Evolutionary conservation across 37 sponge, comb jelly and placozoan genomes (phyloP).

Genomic region (Aphrocallistes beatrix): DNA sequence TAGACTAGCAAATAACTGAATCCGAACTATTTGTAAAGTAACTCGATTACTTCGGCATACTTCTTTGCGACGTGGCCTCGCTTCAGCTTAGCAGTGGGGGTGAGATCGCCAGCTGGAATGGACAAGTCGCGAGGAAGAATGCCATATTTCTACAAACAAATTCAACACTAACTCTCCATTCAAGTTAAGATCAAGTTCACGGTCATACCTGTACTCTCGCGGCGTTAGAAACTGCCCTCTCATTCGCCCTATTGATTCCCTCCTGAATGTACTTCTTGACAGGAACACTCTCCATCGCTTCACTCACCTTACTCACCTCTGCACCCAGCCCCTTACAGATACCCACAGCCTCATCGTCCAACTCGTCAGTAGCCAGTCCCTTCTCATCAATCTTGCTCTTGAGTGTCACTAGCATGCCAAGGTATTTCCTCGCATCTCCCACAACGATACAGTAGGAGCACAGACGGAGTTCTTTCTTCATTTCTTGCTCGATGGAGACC

Average conservation of each 20-base stretch:
- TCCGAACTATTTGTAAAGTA: too few relatives aligned
- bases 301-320: conserved; percentile 25
- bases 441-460: conserved; percentile 67
- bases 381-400: conserved; percentile 41
- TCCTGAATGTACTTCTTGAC: conserved; percentile 57
- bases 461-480: conserved; percentile 43
- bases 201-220: conserved; percentile 24
- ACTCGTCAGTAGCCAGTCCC: conserved; percentile 33
- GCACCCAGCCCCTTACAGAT: neutral
- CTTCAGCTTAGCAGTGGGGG: conserved; percentile 82
- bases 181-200: neutral
- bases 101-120: conserved; percentile 50
- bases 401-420: conserved; percentile 71
- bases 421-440: conserved; percentile 80
- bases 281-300: conserved; percentile 44
- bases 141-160: conserved; percentile 53
- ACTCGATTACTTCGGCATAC: conserved; percentile 54
- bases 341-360: conserved; percentile 22
- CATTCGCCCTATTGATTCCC: conserved; percentile 51
- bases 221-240: conserved; percentile 28
- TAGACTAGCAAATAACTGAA: too few relatives aligned
- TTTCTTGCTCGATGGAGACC: conserved; percentile 69
- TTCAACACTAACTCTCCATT: neutral
- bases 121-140: conserved; percentile 67
- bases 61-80: conserved; percentile 57